Evolutionary conservation across 2,888 invertebrate genomes (phyloP).

Genomic region (Agriopis marginaria): DNA sequence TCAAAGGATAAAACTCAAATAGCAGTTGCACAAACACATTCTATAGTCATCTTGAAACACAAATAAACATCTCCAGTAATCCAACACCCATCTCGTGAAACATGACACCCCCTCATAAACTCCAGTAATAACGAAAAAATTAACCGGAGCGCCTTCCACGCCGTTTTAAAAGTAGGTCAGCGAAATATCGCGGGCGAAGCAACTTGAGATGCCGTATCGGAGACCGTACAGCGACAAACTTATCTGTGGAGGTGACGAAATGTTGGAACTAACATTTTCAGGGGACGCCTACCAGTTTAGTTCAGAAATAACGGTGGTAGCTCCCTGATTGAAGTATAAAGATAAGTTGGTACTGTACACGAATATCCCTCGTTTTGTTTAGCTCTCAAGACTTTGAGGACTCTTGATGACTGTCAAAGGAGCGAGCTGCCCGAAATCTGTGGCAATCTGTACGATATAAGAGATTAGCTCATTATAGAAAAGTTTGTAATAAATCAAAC

Average conservation of each 20-base stretch:
- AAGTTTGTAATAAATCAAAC: background rate
- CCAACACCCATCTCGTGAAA: conserved; percentile 27
- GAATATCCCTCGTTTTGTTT: conserved; percentile 71
- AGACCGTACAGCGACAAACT: conserved; percentile 30
- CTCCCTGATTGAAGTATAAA: conserved; percentile 32
- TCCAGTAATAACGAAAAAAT: conserved; percentile 41
- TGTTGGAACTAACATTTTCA: conserved; percentile 20
- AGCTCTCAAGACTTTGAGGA: conserved; percentile 60
- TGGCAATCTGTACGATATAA: conserved; percentile 31
- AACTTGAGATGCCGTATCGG: conserved; percentile 53
- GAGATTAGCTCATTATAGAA: conserved; percentile 32
- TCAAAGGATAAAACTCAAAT: conserved; percentile 1
- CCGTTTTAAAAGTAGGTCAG: conserved; percentile 63
- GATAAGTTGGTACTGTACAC: conserved; percentile 47
- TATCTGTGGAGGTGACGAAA: background rate
- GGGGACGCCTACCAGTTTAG: background rate
- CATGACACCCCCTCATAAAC: conserved; percentile 26
- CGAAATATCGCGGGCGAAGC: conserved; percentile 66
- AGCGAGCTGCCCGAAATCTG: conserved; percentile 38
- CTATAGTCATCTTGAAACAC: conserved; percentile 3
- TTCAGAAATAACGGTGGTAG: background rate
- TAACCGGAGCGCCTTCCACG: conserved; percentile 35
- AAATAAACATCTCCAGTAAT: conserved; percentile 29
- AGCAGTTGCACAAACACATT: conserved; percentile 2
- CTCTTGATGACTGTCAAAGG: conserved; percentile 61